Conservation (phyloP, 1,140 invertebrate genomes). For the Helicoverpa zea region DNA sequence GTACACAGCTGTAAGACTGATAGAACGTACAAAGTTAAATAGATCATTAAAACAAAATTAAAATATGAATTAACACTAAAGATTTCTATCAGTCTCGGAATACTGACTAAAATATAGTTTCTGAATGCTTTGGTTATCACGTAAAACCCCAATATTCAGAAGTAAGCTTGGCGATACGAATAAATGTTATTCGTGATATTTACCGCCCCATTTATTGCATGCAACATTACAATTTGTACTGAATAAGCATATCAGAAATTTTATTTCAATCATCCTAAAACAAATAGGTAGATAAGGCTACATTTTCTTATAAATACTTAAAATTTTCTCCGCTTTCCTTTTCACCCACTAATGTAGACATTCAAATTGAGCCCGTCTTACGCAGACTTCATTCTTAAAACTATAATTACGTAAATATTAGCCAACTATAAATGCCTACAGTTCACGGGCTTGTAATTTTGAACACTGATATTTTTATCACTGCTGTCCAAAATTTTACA, state of each 20-base stretch:
- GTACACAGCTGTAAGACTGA: conserved; percentile 37
- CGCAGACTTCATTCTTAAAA: conserved; percentile 32
- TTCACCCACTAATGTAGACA: conserved; percentile 20
- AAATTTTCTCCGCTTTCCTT: conserved; percentile 30
- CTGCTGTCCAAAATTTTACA: conserved; percentile 36
- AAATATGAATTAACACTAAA: conserved; percentile 38
- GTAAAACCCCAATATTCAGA: conserved; percentile 21
- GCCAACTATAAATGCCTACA: conserved; percentile 33
- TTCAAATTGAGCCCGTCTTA: background rate
- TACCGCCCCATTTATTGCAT: background rate
- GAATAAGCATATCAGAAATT: conserved; percentile 36
- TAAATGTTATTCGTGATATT: conserved; percentile 39
- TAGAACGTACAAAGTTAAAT: conserved; percentile 31
- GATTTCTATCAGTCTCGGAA: conserved; percentile 47
- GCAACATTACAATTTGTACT: conserved; percentile 3
- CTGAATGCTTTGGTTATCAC: conserved; percentile 46
- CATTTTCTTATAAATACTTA: conserved; percentile 39
- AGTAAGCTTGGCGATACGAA: conserved; percentile 6
- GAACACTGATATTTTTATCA: conserved; percentile 42
- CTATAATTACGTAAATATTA: conserved; percentile 35
- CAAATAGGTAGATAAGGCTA: conserved; percentile 40
- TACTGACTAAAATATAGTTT: conserved; percentile 48
- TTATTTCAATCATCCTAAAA: conserved; percentile 53
- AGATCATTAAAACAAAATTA: conserved; percentile 31
- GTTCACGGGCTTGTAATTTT: conserved; percentile 12